Base-by-base conservation (phyloP, 2,113 vertebrate genomes). In the Sander vitreus region DNA sequence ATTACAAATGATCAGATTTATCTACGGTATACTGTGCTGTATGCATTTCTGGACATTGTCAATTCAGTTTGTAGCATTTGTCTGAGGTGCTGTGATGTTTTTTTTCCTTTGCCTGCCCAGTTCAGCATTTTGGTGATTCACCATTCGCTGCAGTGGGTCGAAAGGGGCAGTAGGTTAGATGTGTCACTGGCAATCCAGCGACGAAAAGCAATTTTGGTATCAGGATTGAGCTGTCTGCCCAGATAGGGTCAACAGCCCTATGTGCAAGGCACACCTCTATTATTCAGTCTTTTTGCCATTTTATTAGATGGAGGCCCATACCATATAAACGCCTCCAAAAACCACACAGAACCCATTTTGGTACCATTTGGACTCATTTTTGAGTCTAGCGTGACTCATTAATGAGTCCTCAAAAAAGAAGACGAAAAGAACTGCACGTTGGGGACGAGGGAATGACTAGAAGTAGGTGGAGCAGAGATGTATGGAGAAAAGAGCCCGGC, bases 21-120 rank as follows among this genome's bases (percentile, higher is more conserved):
- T 65, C 73, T 65, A 23, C n/a, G 45, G 30, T 2, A n/a, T 21
- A 48, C 21, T 43, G 51, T 11, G 48, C 51, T 21, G 23, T 48
- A 53, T 68, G 50, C 45, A 19, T 66, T 39, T 54, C 2, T 16
- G 30, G 33, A 64, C 27, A 48, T 33, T 65, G 23, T n/a, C 1
- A 39, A 65, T 73, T 87, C 43, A 51, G 18, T 57, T 76, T 80
- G 66, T 27, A 57, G 23, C 13, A 70, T 83, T 62, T 81, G 73
- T 19, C 3, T 33, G 55, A n/a, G 33, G 13, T 81, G 54, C 48
- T 2, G 39, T 23, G 51, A 45, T 69, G 21, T 72, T 72, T 80
- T 47, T n/a, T 51, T 33, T 51, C 6, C 51, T 66, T 73, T 36
- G 47, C 59, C 39, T 64, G 58, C 62, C 47, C 58, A 53, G 23